Evolutionary conservation across 2,797 vertebrate species (phyloP), one percentile per base, ranked within the genome.

Genomic region (Taeniopygia guttata): DNA sequence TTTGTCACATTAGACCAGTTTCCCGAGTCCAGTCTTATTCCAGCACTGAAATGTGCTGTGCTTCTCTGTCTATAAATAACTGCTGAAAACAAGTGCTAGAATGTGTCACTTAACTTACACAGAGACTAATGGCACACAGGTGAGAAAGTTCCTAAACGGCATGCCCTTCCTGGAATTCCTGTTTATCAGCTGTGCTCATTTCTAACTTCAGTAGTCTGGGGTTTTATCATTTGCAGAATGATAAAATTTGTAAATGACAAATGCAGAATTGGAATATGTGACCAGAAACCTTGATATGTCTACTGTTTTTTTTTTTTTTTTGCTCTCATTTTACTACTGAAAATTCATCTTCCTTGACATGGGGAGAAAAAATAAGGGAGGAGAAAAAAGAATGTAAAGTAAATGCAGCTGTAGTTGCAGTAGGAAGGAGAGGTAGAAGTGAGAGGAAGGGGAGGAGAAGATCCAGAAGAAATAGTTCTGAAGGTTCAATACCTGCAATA

Each of bases 51-150:
- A 45, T 0, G 3, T 46, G 27, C 54, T 55, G n/a, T 0, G 1
- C 45, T 73, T 84, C 17, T 51, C 5, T 84, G n/a, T 43, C 74
- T 90, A 16, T 89, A 93, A 89, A 93, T 63, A 91, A 46, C 59
- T 63, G 38, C 59, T 67, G 46, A 87, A 95, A 91, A 58, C 62
- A 87, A 84, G 29, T 60, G 48, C 43, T 80, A 17, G 38, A 54
- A 77, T 22, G 79, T 85, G 64, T 89, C 45, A 26, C 68, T 76
- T 79, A n/a, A 43, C 23, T 4, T 6, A 36, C 36, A 51, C 56
- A 46, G 19, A 8, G 10, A 9, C 17, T 34, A 26, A 19, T 64
- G 51, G 27, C 30, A n/a, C 10, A 9, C 7, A 15, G 0, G 1
- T 67, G 56, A 46, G 62, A 49, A 43, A 69, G 26, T 55, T 85